Conservation (phyloP, 2,888 invertebrate genomes). For the Criorhina ranunculi region DNA sequence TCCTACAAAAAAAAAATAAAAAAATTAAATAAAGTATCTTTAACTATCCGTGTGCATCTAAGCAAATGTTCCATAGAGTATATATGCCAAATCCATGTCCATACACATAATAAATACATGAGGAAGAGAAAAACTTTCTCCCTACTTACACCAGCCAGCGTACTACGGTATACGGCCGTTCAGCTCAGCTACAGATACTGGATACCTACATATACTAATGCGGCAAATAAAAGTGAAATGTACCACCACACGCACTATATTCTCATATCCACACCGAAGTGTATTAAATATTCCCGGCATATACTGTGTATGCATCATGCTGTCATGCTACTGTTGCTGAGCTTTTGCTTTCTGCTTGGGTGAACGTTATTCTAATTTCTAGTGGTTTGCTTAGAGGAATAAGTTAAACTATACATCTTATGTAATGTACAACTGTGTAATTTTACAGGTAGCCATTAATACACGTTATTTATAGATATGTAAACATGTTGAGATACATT, state of each 20-base stretch:
- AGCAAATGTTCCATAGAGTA: slow-evolving; percentile 59
- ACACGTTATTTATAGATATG: slow-evolving; percentile 1
- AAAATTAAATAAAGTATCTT: slow-evolving; percentile 49
- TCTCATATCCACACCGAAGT: neutral
- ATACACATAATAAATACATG: slow-evolving; percentile 50
- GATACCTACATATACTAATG: slow-evolving; percentile 49
- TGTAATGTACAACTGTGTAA: slow-evolving; percentile 57
- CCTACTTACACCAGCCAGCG: slow-evolving; percentile 60
- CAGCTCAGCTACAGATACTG: slow-evolving; percentile 15
- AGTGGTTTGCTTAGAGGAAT: slow-evolving; percentile 6
- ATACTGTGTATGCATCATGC: slow-evolving; percentile 12
- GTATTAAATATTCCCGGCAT: slow-evolving; percentile 64
- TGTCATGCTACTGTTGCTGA: slow-evolving; percentile 14
- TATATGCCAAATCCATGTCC: slow-evolving; percentile 70
- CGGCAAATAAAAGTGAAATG: slow-evolving; percentile 76
- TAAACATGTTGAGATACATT: slow-evolving; percentile 61
- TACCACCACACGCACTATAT: slow-evolving; percentile 39
- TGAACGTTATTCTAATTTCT: slow-evolving; percentile 25
- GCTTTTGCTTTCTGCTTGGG: slow-evolving; percentile 32
- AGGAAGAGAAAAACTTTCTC: slow-evolving; percentile 77
- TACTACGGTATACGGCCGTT: slow-evolving; percentile 7
- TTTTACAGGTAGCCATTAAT: slow-evolving; percentile 17
- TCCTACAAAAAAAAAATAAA: slow-evolving; percentile 55
- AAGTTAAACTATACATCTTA: slow-evolving; percentile 39
- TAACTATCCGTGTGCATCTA: slow-evolving; percentile 54